phyloP scores from a whole-genome alignment of 2,888 invertebrate genomes.

The Platypus cylindrus region DNA sequence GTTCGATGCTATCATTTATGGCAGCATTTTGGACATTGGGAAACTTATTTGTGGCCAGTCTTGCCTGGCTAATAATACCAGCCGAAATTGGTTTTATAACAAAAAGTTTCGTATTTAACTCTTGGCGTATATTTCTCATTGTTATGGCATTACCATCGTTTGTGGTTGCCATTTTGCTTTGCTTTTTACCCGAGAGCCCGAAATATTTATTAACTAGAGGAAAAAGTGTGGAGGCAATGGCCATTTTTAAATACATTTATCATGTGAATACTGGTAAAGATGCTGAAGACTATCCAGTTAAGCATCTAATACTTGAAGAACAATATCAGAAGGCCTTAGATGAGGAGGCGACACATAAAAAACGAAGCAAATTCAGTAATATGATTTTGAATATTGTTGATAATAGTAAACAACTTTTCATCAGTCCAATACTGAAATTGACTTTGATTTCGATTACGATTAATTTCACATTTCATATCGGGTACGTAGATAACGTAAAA shows the following conservation, averaged over 20 bases:
- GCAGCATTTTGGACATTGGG: conserved; percentile 93
- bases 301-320: conserved; percentile 46
- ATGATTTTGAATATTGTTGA: conserved; percentile 68
- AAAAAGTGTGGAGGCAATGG: conserved; percentile 65
- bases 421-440: conserved; percentile 69
- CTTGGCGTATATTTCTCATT: conserved; percentile 83
- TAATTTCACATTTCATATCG: conserved; percentile 88
- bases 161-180: conserved; percentile 68
- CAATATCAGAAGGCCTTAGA: conserved; percentile 26
- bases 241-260: conserved; percentile 70
- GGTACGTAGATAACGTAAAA: conserved; percentile 39
- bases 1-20: conserved; percentile 87
- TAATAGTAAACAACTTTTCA: conserved; percentile 70
- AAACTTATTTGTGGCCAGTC: conserved; percentile 80
- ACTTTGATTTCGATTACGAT: conserved; percentile 76
- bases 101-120: conserved; percentile 66
- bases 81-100: conserved; percentile 59
- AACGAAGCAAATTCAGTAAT: conserved; percentile 53
- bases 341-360: conserved; percentile 35
- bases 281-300: conserved; percentile 64
- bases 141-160: conserved; percentile 83
- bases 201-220: conserved; percentile 75
- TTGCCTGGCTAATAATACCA: conserved; percentile 64
- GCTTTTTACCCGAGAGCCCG: conserved; percentile 81
- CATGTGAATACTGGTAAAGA: conserved; percentile 67